Evolutionary conservation across 2,888 invertebrate species (phyloP), one percentile per base, ranked within the genome.

Genomic region (Pyrrhia umbra): DNA sequence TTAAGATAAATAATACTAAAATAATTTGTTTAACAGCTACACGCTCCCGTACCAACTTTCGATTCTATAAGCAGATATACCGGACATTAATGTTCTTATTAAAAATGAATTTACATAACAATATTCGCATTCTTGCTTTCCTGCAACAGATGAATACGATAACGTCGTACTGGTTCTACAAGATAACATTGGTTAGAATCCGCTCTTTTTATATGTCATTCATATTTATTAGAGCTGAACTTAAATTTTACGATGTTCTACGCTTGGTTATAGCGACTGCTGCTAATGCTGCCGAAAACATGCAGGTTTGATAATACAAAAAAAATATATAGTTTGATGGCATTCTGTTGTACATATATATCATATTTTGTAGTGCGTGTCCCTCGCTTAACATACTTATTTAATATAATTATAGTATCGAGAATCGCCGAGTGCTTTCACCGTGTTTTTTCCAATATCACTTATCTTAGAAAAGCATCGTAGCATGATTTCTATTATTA

Each of bases 1-100:
- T 90, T 83, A 82, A 70, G 80, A 90, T 88, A 88, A 77, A 82
- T 73, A 51, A 51, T 85, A 85, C 80, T 83, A 83, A 85, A 87
- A 87, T 86, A 85, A 88, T 90, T 89, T 90, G 89, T 89, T 87
- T 78, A 78, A 85, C 85, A 85, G 81, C 75, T 79, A 65, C 57
- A 50, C 64, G 56, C 50, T 68, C 45, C 55, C 50, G 66, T 47
- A 52, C 45, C 49, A 63, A 60, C 61, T 74, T 67, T 68, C 64
- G 66, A 76, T 75, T 74, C 64, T 51, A 49, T 64, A 64, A 64
- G 16, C 6, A 66, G 63, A 79, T 73, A 63, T 50, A 47, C 25
- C 43, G 49, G 59, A 56, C 55, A 72, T 59, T 60, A 68, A 76
- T 40, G 39, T 60, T 37, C 42, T 40, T 63, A 63, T 64, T 54